A percentile compares a stretch with the other conserved stretches of the same genome.
Evolutionary conservation across 2,888 invertebrate genomes (phyloP).

Genomic region (Drosophila barbarae): DNA sequence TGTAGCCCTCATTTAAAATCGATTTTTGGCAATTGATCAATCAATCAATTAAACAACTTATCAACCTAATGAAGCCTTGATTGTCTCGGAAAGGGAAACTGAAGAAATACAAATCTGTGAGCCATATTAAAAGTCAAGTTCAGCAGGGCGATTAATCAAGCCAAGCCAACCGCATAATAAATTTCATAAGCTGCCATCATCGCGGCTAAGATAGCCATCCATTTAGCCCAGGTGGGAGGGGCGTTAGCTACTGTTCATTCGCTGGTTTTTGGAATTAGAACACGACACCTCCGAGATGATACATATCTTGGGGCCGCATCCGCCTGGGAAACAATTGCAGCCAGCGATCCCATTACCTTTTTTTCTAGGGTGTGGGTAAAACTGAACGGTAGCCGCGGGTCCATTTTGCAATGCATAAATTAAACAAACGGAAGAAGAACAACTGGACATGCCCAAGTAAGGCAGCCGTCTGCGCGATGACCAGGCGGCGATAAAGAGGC

Average conservation of each 20-base stretch:
- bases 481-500: constrained; percentile 49
- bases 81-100: constrained; percentile 27
- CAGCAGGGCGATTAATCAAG: constrained; percentile 57
- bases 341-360: constrained; percentile 21
- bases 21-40: constrained; percentile 38
- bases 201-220: constrained; percentile 9
- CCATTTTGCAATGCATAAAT: constrained; percentile 62
- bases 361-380: constrained; percentile 26
- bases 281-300: constrained; percentile 18
- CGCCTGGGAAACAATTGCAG: constrained; percentile 38
- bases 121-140: constrained; percentile 55
- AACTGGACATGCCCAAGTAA: constrained; percentile 61
- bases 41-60: constrained; percentile 46
- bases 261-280: constrained; percentile 28
- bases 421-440: constrained; percentile 51
- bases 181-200: constrained; percentile 26
- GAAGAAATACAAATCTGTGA: constrained; percentile 16
- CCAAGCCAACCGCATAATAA: constrained; percentile 32
- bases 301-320: neutral
- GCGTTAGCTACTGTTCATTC: constrained; percentile 21
- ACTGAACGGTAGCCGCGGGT: constrained; percentile 15
- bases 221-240: constrained; percentile 4
- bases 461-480: constrained; percentile 53
- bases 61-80: constrained; percentile 40
- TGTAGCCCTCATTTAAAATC: constrained; percentile 29